Evolutionary conservation across 2,797 vertebrate species (phyloP), one percentile per base, ranked within the genome.

Genomic region (Rhyacichthys aspro): DNA sequence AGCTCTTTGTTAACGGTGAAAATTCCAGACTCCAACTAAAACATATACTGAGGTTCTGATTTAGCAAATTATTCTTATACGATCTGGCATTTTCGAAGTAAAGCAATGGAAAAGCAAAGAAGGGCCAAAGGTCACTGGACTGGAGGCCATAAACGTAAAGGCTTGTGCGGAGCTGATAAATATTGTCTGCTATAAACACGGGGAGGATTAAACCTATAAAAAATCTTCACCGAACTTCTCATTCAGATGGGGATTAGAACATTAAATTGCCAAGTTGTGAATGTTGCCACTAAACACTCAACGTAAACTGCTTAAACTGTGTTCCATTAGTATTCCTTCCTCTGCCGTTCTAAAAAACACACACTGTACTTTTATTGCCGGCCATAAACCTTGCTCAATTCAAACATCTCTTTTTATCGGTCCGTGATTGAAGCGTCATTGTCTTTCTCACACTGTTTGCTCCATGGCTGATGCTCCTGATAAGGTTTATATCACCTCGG

Each of bases 161-260:
- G 75, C 67, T 77, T 76, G 63, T 75, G 70, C 72, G 64, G 50
- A 55, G 42, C 74, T 87, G 84, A 89, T 89, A 91, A 87, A 90
- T 85, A 78, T 59, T 72, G 77, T 67, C 42, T 9, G 85, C 69
- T 85, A 70, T 92, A 90, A 91, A 91, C 81, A 59, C 63, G 71
- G 81, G 74, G 77, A 39, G 74, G 79, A 89, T 78, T 84, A 75
- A 74, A 65, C 37, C 70, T 49, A 67, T 88, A 87, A 90, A 32
- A 87, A 68, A 36, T 52, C 59, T 71, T 67, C 50, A 45, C 46
- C 42, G 59, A 60, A 60, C 66, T 50, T 41, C 59, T 68, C 48
- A 9, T 84, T 65, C 76, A 78, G 41, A 69, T 15, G 7, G 2
- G 43, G 2, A 12, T 49, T 72, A 28, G 38, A 28, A 28, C 23